Conservation (phyloP, 2,113 vertebrate genomes). For the Vimba vimba region DNA sequence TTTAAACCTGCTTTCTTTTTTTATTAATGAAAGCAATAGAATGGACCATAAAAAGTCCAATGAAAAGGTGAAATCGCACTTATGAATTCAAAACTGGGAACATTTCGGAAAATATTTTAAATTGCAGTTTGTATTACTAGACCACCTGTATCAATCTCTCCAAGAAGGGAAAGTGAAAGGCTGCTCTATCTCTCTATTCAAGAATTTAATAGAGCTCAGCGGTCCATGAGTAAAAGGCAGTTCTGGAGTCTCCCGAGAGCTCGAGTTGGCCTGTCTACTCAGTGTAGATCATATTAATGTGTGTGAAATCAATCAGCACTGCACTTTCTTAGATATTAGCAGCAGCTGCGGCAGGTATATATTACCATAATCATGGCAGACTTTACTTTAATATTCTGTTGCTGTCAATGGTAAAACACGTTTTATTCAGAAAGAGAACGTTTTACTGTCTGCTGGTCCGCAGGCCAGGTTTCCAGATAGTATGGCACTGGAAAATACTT, state of each 20-base stretch:
- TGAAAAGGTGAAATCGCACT: background rate
- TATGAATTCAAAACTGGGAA: background rate
- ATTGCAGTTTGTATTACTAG: background rate
- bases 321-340: background rate
- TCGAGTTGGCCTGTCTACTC: background rate
- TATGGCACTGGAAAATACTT: background rate
- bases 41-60: background rate
- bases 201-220: conserved; percentile 11
- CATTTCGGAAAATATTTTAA: background rate
- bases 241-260: background rate
- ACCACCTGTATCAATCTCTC: background rate
- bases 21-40: background rate
- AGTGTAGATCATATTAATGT: conserved; percentile 6
- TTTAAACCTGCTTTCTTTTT: background rate
- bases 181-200: conserved; percentile 7
- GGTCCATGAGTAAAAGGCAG: background rate
- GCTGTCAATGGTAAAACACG: background rate
- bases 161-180: background rate
- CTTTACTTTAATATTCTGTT: conserved; percentile 12
- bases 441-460: background rate
- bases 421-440: conserved; percentile 1
- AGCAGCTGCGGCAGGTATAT: conserved; percentile 33
- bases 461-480: background rate
- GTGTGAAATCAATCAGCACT: conserved; percentile 43
- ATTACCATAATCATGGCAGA: conserved; percentile 16